Base-by-base conservation (phyloP, 1,140 invertebrate genomes). In the Phenacoccus solenopsis region DNA sequence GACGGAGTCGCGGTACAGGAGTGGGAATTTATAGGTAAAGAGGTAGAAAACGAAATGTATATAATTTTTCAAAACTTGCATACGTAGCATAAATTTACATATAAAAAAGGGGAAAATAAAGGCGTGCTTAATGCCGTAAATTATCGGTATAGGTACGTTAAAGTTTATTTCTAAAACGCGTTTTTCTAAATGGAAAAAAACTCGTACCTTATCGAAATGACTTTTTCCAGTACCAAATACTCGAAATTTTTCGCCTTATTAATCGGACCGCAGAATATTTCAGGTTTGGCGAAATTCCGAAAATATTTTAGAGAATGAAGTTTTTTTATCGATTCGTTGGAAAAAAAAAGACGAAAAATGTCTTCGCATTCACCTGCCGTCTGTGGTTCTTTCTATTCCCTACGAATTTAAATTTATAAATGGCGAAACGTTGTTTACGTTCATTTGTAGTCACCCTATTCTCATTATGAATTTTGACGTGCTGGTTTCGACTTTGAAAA, bases 41-140 rank as follows among this genome's bases (percentile, higher is more conserved):
- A 49, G 38, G 38, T 49, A 49, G 12, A 49, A 32, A 49, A 49
- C 38, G 38, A 49, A 49, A 49, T 49, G 38, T 49, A 16, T n/a
- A n/a, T 49, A 49, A 49, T 49, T 49, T 49, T 49, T 49, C 38
- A 49, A 49, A 49, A 49, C 38, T 49, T 49, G 38, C 38, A 49
- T 49, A 49, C 12, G 38, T 49, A n/a, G n/a, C n/a, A 49, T 49
- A 49, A 49, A 49, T 49, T 49, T 49, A 49, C 38, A 49, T 49
- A 49, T 10, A 49, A 49, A 49, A 49, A 49, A 49, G 38, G 38
- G 38, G 20, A 49, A 49, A 49, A 49, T 49, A 49, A 16, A n/a
- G 38, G 38, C 38, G 38, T 49, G 38, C 38, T 49, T 49, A n/a
- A 49, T n/a, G 38, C 20, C 38, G 38, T 49, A 49, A 49, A 49